Percentiles rank a stretch among this genome's conserved stretches.
phyloP scores from a whole-genome alignment of 2,113 vertebrate species.

The Rhabdornis inornatus region DNA sequence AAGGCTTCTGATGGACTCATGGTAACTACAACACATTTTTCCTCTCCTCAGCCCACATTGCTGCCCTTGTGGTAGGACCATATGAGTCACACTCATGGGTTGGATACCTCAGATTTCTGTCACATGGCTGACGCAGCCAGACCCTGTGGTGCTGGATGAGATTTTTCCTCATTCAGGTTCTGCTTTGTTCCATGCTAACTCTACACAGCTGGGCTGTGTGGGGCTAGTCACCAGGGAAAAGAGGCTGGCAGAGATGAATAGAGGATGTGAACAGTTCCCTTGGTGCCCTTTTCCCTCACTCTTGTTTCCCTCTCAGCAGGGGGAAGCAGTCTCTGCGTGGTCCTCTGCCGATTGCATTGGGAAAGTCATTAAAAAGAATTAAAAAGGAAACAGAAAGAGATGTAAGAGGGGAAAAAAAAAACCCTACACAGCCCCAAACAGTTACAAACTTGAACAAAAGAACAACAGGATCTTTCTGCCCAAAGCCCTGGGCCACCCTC shows the following conservation, averaged over 20 bases:
- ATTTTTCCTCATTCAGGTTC: not conserved
- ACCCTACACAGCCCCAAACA: not conserved
- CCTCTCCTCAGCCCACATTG: not conserved
- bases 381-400: conserved; percentile 51
- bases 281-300: conserved; percentile 63
- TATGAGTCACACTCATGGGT: not conserved
- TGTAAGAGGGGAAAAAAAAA: fast-evolving
- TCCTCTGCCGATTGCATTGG: conserved; percentile 29
- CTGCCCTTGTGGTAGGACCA: not conserved
- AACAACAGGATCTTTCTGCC: conserved; percentile 12
- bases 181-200: conserved; percentile 20
- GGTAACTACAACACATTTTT: not conserved
- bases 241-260: conserved; percentile 52
- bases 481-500: not conserved
- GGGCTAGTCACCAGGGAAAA: conserved; percentile 35
- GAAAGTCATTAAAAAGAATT: conserved; percentile 66
- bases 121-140: not conserved
- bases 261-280: conserved; percentile 59
- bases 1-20: not conserved
- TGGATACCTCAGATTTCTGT: not conserved
- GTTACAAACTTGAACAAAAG: conserved; percentile 56
- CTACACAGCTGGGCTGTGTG: not conserved
- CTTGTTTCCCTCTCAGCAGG: conserved; percentile 69
- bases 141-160: not conserved
- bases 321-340: conserved; percentile 29